Conservation (phyloP, 2,888 invertebrate genomes). For the Cheilosia variabilis region DNA sequence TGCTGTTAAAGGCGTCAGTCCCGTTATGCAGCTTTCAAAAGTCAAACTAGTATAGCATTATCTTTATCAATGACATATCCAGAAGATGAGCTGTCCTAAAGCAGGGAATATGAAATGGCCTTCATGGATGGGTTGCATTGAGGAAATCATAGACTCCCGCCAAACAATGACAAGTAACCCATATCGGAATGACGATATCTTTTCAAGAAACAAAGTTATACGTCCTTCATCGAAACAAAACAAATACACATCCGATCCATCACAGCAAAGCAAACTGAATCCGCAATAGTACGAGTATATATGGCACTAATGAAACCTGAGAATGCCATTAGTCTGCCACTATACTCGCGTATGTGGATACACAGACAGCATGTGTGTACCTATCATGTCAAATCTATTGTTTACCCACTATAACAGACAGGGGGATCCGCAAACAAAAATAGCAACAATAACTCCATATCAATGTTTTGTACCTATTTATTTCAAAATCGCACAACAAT, state of each 20-base stretch:
- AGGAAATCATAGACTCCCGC: too few species aligned
- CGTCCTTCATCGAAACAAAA: background rate
- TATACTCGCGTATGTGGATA: constrained; percentile 15
- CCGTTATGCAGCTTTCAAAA: too few species aligned
- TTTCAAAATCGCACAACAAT: constrained; percentile 60
- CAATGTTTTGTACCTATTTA: constrained; percentile 31
- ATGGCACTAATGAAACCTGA: constrained; percentile 59
- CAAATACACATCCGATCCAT: constrained; percentile 45
- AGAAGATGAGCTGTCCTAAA: too few species aligned
- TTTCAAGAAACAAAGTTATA: too few species aligned
- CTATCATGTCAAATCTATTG: constrained; percentile 64
- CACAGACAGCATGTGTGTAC: constrained; percentile 6
- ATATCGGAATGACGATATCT: too few species aligned
- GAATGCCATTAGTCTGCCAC: constrained; percentile 60
- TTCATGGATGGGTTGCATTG: too few species aligned
- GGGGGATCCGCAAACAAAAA: constrained; percentile 44
- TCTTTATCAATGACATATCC: too few species aligned
- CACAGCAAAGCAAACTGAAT: constrained; percentile 35
- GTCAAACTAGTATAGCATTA: too few species aligned
- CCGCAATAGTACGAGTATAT: constrained; percentile 40
- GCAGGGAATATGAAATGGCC: too few species aligned
- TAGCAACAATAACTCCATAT: constrained; percentile 39
- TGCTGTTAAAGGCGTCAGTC: too few species aligned
- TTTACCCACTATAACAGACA: constrained; percentile 42
- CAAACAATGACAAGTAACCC: too few species aligned